Conservation (phyloP, 30 jellyfish, hydroid and myxozoan species). For the Hydra vulgaris region DNA sequence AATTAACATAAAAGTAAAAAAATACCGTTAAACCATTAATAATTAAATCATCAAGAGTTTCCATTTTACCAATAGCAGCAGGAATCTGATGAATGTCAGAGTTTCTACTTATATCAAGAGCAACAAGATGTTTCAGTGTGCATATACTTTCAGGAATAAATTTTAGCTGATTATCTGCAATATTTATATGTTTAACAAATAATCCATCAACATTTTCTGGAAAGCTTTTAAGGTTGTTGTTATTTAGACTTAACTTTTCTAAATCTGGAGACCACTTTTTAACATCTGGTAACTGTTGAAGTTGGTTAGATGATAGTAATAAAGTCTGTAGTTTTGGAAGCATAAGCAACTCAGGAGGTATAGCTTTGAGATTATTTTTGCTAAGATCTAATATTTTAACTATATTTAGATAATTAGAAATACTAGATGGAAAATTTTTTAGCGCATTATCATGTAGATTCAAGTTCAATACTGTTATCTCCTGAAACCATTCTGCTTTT, state of each 20-base stretch:
- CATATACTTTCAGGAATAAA: slow-evolving; percentile 40
- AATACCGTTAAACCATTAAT: background rate
- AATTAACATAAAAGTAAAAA: background rate
- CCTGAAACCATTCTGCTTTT: background rate
- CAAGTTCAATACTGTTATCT: background rate
- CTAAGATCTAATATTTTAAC: slow-evolving; percentile 38
- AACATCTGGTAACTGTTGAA: slow-evolving; percentile 40
- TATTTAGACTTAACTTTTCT: slow-evolving; percentile 38
- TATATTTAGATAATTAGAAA: slow-evolving; percentile 14
- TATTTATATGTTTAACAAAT: slow-evolving; percentile 41
- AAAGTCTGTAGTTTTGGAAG: slow-evolving; percentile 45
- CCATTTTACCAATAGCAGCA: slow-evolving; percentile 50
- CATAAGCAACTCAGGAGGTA: slow-evolving; percentile 43
- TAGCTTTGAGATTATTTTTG: slow-evolving; percentile 32
- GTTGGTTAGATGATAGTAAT: slow-evolving; percentile 40
- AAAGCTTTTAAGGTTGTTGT: slow-evolving; percentile 22
- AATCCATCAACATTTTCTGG: slow-evolving; percentile 46
- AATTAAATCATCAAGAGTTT: slow-evolving; percentile 16
- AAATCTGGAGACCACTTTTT: slow-evolving; percentile 52
- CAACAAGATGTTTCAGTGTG: slow-evolving; percentile 28
- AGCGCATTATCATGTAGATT: background rate
- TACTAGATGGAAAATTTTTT: background rate
- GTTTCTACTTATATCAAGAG: slow-evolving; percentile 50
- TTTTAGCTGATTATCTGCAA: slow-evolving; percentile 37
- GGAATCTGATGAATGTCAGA: slow-evolving; percentile 50